Evolutionary conservation across 2,888 invertebrate genomes (phyloP).

Genomic region (Tachina lurida): DNA sequence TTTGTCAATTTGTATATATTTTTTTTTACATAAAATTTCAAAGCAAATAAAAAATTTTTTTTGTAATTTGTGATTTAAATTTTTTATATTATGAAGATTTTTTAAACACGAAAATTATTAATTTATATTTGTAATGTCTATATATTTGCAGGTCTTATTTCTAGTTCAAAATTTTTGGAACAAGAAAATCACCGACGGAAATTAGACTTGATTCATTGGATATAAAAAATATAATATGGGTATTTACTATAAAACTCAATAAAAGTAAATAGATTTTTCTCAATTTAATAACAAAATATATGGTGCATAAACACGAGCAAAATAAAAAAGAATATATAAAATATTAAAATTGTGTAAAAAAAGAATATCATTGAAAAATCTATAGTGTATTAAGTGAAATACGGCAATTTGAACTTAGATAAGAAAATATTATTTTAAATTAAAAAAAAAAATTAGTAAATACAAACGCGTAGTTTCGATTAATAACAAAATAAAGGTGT

Average conservation of each 20-base stretch:
- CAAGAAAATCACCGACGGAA: conserved; percentile 32
- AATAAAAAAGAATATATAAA: conserved; percentile 14
- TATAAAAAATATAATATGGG: conserved; percentile 16
- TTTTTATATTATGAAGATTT: neutral
- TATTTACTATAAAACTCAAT: neutral
- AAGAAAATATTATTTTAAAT: neutral
- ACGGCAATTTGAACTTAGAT: conserved; percentile 11
- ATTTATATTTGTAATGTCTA: neutral
- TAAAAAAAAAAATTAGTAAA: conserved; percentile 23
- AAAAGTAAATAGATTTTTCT: conserved; percentile 13
- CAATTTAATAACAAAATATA: neutral
- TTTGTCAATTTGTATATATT: conserved; percentile 21
- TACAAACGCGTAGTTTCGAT: conserved; percentile 35
- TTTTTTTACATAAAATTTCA: conserved; percentile 15
- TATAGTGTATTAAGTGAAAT: conserved; percentile 55
- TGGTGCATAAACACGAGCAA: conserved; percentile 17
- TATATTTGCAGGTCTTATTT: conserved; percentile 51
- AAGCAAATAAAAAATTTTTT: conserved; percentile 35
- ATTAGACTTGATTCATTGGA: conserved; percentile 24
- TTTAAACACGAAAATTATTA: neutral
- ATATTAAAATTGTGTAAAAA: conserved; percentile 3
- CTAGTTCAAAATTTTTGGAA: conserved; percentile 4
- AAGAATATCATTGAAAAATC: conserved; percentile 6
- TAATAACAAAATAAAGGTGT: conserved; percentile 71
- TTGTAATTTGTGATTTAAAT: conserved; percentile 34